A percentile compares a stretch with the other conserved stretches of the same genome.
Conservation (phyloP, 1,140 invertebrate genomes). For the Cherax destructor region DNA sequence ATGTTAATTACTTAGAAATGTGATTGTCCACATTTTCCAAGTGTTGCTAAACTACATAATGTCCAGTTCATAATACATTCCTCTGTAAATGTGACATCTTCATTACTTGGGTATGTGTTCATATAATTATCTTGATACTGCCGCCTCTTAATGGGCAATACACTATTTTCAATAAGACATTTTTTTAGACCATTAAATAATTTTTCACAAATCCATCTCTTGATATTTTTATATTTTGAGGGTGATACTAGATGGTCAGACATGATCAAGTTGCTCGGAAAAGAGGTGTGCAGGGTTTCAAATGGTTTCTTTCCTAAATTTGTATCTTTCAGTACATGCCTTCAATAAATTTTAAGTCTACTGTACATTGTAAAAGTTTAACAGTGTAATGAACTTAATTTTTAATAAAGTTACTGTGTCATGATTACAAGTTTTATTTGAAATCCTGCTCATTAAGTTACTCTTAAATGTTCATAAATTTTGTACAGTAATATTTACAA, state of each 20-base stretch:
- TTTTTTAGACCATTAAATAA: neutral
- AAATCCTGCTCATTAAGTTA: slow-evolving; percentile 24
- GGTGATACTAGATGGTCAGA: neutral
- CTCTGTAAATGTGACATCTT: neutral
- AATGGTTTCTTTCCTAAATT: slow-evolving; percentile 25
- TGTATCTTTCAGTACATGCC: slow-evolving; percentile 11
- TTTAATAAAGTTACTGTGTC: slow-evolving; percentile 17
- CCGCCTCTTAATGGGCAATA: slow-evolving; percentile 4
- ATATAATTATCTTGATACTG: neutral
- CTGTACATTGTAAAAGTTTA: slow-evolving; percentile 11
- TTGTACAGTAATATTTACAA: neutral
- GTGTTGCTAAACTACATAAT: neutral
- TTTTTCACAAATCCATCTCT: neutral
- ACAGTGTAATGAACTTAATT: slow-evolving; percentile 19
- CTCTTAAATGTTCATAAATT: neutral
- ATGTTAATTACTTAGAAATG: neutral
- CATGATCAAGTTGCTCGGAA: slow-evolving; percentile 12
- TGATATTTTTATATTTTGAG: neutral
- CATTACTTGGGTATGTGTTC: neutral
- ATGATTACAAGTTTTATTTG: slow-evolving; percentile 28
- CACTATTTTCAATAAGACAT: neutral
- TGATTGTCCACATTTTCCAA: neutral
- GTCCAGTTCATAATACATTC: neutral
- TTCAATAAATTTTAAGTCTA: slow-evolving; percentile 10
- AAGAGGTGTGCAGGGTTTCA: slow-evolving; percentile 30